phyloP scores from a whole-genome alignment of 2,797 vertebrate species.

The Rhynchotus rufescens region DNA sequence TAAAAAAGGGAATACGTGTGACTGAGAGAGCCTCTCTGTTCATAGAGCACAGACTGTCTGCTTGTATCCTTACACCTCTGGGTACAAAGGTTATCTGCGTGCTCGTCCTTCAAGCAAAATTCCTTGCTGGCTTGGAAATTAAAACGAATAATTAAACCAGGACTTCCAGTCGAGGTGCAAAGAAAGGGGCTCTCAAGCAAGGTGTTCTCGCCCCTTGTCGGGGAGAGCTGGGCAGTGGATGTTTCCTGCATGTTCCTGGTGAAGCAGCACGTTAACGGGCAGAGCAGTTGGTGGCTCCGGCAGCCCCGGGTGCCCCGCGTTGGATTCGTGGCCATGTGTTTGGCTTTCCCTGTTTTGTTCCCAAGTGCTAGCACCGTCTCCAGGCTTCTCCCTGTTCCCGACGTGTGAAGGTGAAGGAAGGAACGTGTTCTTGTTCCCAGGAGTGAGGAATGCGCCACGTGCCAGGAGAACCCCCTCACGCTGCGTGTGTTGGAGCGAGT shows the following conservation, averaged over 20 bases:
- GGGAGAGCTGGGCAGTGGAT: background rate
- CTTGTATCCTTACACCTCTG: background rate
- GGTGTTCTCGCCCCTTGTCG: background rate
- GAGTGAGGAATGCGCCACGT: background rate
- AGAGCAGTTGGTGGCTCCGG: too few species aligned
- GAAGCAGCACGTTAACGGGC: too few species aligned
- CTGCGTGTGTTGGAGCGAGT: too few species aligned
- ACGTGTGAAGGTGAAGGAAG: background rate
- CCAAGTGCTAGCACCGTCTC: background rate
- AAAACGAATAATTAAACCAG: slow-evolving; percentile 4
- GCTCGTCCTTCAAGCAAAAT: background rate
- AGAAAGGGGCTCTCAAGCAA: background rate
- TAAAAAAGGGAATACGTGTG: background rate
- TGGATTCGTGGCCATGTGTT: background rate
- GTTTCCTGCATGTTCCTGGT: too few species aligned
- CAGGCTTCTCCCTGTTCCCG: background rate
- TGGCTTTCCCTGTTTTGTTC: background rate
- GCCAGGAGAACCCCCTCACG: too few species aligned
- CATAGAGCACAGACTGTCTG: background rate
- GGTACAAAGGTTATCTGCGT: background rate
- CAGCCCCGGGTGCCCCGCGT: too few species aligned
- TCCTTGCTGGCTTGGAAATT: background rate
- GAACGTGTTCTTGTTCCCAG: accelerated
- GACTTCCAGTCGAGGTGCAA: background rate
- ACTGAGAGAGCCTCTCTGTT: background rate